Percentiles rank a stretch among this genome's conserved stretches.
These are phyloP conservation scores for Oncorhynchus tshawytscha DNA, from an alignment of 2,113 vertebrate species.

Conservation along the genomic window DNA sequence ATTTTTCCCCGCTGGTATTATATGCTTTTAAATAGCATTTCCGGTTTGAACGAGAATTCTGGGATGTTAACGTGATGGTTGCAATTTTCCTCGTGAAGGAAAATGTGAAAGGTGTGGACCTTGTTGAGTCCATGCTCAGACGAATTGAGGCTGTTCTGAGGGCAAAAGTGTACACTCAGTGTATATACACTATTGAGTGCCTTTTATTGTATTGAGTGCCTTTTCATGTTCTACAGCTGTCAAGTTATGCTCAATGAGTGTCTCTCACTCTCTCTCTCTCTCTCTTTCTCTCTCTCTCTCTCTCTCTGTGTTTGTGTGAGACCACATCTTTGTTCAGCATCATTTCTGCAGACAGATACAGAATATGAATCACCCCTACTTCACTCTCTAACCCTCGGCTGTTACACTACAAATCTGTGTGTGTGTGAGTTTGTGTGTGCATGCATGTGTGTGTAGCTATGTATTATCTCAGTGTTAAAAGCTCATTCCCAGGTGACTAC, in stretches of 20 bases:
- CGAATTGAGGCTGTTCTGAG: too few relatives aligned
- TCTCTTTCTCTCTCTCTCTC: too few relatives aligned
- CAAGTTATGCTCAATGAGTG: not conserved
- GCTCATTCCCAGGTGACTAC: too few relatives aligned
- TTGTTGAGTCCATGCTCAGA: slow-evolving; percentile 27
- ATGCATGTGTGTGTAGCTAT: not conserved
- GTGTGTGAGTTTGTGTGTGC: not conserved
- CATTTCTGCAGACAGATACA: not conserved
- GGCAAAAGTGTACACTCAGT: not conserved
- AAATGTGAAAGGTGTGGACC: too few relatives aligned
- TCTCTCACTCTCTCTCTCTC: not conserved
- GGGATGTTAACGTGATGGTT: too few relatives aligned
- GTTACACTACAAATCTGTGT: not conserved
- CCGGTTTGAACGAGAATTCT: too few relatives aligned
- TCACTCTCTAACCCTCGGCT: not conserved
- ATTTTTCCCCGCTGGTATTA: too few relatives aligned
- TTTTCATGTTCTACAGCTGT: not conserved
- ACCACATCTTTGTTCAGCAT: not conserved
- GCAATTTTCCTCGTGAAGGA: too few relatives aligned
- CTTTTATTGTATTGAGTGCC: not conserved
- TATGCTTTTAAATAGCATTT: too few relatives aligned
- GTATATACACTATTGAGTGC: not conserved
- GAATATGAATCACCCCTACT: not conserved
- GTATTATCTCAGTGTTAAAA: too few relatives aligned
- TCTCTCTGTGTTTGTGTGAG: not conserved